Base-by-base conservation (phyloP, 2,113 vertebrate genomes). In the Triplophysa tibetana region DNA sequence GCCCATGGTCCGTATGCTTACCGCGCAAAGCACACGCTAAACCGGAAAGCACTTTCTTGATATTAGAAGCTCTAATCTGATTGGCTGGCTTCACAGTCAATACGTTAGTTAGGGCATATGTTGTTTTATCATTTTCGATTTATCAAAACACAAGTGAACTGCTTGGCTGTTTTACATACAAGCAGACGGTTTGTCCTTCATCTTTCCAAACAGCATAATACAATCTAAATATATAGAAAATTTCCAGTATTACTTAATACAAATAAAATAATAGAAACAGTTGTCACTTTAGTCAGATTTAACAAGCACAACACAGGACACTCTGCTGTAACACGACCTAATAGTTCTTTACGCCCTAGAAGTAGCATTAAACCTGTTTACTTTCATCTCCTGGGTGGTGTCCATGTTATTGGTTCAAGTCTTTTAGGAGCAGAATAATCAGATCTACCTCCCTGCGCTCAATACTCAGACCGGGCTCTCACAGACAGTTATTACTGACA, bases 371-470 rank as follows among this genome's bases (percentile, higher is more conserved):
- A 65, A 76, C 83, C 69, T 78, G 58, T 88, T 66, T 66, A 54
- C 56, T 69, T 75, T 74, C 70, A 23, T 83, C 77, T 84, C 58
- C 75, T 79, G 1, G 12, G 61, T 73, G 79, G 62, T 62, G 80
- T 67, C 74, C 14, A 52, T 73, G 81, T 88, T 90, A 86, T 85
- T 89, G 84, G 85, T 76, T 50, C 76, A 88, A 84, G 82, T 85
- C 83, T 88, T 87, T 88, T 77, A 82, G 83, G 81, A 86, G 80
- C 77, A 62, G 81, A 84, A 87, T 90, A 90, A 91, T 92, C 90
- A 88, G 89, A 91, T 90, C 85, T 88, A 82, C 87, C 87, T 87
- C 86, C 85, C 85, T 86, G 87, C 83, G 84, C 84, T 83, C 29
- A 64, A 89, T 87, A 88, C 85, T 85, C 86, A 78, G 82, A 81